Conservation (phyloP, 2,113 vertebrate genomes). For the Macquaria australasica region DNA sequence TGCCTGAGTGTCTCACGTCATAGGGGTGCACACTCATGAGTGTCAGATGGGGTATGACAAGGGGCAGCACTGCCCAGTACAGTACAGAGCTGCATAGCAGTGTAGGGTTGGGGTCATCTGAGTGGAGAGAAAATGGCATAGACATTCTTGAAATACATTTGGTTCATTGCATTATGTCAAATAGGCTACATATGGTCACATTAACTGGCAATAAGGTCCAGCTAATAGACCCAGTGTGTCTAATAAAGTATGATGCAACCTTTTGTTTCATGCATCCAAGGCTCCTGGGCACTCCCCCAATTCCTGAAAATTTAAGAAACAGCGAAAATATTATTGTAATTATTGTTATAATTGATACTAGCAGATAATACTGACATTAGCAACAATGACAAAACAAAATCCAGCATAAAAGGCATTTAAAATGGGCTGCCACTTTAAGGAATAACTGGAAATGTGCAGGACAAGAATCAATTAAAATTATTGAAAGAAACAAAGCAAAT, state of each 20-base stretch:
- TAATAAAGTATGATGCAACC: neutral
- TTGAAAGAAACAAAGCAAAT: neutral
- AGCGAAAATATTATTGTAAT: neutral
- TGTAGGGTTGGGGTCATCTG: neutral
- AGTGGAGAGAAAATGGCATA: neutral
- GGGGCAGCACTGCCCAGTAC: neutral
- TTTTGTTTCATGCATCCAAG: neutral
- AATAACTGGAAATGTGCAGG: neutral
- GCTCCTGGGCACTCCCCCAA: neutral
- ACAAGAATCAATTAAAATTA: neutral
- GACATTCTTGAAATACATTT: neutral
- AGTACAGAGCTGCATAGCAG: neutral
- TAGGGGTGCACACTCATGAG: slow-evolving; percentile 17
- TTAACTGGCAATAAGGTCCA: neutral
- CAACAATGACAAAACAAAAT: neutral
- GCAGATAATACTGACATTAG: neutral
- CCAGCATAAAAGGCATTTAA: neutral
- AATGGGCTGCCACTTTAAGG: neutral
- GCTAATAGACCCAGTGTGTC: neutral
- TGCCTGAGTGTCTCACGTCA: slow-evolving; percentile 47
- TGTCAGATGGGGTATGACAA: slow-evolving; percentile 22
- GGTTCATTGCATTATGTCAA: neutral
- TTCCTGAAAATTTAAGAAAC: neutral
- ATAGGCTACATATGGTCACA: neutral
- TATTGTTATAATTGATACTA: neutral